Evolutionary conservation across 2,888 invertebrate genomes (phyloP), one percentile per base, ranked within the genome.

Genomic region (Pollenia amentaria): DNA sequence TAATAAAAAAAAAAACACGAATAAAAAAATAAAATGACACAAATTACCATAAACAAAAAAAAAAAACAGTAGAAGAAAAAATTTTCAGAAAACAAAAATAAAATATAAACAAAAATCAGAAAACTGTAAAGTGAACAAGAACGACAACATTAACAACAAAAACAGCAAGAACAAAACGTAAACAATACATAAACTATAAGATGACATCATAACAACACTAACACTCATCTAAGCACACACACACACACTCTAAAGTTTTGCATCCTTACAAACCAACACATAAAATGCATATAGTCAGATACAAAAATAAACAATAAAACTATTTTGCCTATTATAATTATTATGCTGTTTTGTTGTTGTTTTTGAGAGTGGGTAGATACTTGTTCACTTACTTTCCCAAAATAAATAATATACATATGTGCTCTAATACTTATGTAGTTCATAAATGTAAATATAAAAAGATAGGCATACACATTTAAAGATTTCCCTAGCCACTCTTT

Each of bases 281-380:
- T 21, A 21, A 21, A 21, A 21, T 21, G 21, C 21, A 21, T 2
- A 21, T 21, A 21, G 21, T 21, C 21, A 16, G 62, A 46, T 16
- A 42, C 53, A 65, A 55, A 51, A 44, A 77, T n/a, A 44, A 83
- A 77, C 64, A 83, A 70, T 77, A 70, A 55, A 72, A 78, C 57
- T 78, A 84, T 72, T 84, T 72, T 73, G 65, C 51, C 65, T 60
- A 84, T 78, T 84, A 78, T 64, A 64, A 76, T 76, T 79, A 79
- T 79, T 70, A 62, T 46, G 48, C 55, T n/a, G 42, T 79, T 70
- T 53, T 46, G 48, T 67, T n/a, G 42, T 44, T 77, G 18, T 51
- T 69, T 11, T 12, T 75, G 42, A 21, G 14, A 72, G 44, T 46
- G 9, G 14, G 14, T 11, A 42, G 11, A 40, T 55, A n/a, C n/a